Percentiles rank a stretch among this genome's conserved stretches.
Evolutionary conservation across 1,140 invertebrate species (phyloP).

Genomic region (Polypedilum pembai): DNA sequence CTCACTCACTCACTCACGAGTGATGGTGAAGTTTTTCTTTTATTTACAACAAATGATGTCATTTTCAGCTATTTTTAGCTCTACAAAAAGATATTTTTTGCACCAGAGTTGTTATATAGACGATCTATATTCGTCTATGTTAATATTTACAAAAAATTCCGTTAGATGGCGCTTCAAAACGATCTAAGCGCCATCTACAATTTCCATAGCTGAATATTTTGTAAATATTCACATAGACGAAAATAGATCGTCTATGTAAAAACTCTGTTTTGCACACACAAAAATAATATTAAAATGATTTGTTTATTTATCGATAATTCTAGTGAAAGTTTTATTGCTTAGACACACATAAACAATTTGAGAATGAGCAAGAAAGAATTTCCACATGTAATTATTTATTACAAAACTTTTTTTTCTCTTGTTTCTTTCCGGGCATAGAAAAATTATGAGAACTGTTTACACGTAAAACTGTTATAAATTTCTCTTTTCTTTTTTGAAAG

Average conservation of each 20-base stretch:
- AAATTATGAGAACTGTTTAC: conserved; percentile 6
- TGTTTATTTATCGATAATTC: conserved; percentile 14
- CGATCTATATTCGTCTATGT: too few species aligned
- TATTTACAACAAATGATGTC: too few species aligned
- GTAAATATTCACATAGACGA: too few species aligned
- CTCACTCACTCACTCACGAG: too few species aligned
- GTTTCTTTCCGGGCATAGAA: background rate
- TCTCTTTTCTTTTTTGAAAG: background rate
- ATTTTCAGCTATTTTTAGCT: background rate
- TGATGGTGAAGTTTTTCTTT: too few species aligned
- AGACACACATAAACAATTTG: conserved; percentile 6
- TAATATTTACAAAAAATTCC: too few species aligned
- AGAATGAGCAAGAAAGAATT: background rate
- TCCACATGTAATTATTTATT: background rate
- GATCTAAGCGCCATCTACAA: too few species aligned
- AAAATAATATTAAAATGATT: background rate
- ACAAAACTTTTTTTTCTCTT: background rate
- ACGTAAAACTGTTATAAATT: background rate
- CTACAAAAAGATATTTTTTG: too few species aligned
- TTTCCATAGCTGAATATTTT: too few species aligned
- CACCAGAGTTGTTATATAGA: too few species aligned
- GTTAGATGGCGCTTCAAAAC: too few species aligned
- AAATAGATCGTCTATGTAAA: too few species aligned
- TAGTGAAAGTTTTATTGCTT: background rate
- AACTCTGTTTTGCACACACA: background rate